These are phyloP conservation scores for Scaptomyza caliginosa DNA, from an alignment of 2,888 invertebrate genomes.

Conservation along the genomic window DNA sequence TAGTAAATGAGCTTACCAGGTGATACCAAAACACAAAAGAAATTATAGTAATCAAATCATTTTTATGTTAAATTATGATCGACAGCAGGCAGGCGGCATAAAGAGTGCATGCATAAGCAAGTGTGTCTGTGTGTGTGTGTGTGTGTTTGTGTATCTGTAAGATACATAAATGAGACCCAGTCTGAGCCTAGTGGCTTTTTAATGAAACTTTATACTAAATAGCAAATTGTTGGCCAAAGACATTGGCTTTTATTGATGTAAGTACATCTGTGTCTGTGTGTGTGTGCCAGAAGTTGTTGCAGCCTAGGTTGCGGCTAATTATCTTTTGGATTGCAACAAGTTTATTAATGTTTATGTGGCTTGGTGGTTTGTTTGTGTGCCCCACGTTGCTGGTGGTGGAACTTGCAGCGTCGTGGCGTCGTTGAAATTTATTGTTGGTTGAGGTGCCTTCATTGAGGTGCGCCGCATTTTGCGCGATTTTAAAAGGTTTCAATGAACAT, in stretches of 20 bases:
- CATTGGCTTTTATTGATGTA: constrained; percentile 41
- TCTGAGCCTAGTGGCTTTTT: constrained; percentile 61
- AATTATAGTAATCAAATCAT: constrained; percentile 79
- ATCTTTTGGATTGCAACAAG: constrained; percentile 80
- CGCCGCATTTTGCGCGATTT: constrained; percentile 77
- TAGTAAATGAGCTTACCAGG: constrained; percentile 81
- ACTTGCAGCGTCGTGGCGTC: constrained; percentile 47
- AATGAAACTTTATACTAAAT: constrained; percentile 79
- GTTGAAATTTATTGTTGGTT: constrained; percentile 75
- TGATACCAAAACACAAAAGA: constrained; percentile 80
- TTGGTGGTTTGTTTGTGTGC: constrained; percentile 1
- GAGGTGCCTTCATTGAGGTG: constrained; percentile 75
- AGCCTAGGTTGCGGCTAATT: constrained; percentile 72
- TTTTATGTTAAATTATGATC: constrained; percentile 80
- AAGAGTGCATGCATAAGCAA: background rate
- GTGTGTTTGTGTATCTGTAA: constrained; percentile 30
- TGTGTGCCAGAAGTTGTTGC: constrained; percentile 44
- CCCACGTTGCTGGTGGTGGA: background rate
- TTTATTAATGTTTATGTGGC: constrained; percentile 78
- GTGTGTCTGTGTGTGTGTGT: background rate
- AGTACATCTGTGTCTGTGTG: constrained; percentile 15
- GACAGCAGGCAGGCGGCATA: constrained; percentile 75
- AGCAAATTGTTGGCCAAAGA: constrained; percentile 68
- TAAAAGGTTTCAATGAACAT: constrained; percentile 81
- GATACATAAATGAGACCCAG: constrained; percentile 39